Percentiles rank a stretch among this genome's conserved stretches.
Evolutionary conservation across 2,113 vertebrate genomes (phyloP).

Genomic region (Cathartes aura): DNA sequence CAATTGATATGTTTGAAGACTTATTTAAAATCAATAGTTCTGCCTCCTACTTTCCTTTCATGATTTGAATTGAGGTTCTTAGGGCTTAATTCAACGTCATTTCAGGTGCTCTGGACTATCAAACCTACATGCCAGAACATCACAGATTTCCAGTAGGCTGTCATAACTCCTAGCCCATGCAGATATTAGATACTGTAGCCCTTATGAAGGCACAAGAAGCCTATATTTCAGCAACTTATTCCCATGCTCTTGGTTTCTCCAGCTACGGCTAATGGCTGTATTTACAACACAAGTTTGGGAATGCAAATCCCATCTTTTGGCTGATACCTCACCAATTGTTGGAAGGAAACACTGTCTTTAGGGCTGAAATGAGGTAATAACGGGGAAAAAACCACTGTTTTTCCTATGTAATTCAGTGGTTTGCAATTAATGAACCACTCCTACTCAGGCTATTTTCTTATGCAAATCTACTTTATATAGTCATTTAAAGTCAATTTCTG

Average conservation of each 20-base stretch:
- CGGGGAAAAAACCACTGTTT: fast-evolving
- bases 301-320: neutral
- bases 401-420: neutral
- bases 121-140: neutral
- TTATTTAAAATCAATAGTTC: neutral
- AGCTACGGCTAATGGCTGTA: neutral
- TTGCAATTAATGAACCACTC: neutral
- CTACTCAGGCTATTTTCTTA: neutral
- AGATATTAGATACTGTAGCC: neutral
- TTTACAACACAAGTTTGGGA: neutral
- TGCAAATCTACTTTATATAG: neutral
- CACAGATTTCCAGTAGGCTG: neutral
- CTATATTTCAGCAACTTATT: neutral
- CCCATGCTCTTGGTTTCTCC: neutral
- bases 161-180: neutral
- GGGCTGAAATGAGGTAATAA: neutral
- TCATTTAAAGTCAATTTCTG: neutral
- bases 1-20: neutral
- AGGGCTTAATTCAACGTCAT: neutral
- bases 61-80: neutral
- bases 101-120: neutral
- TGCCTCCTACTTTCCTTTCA: neutral
- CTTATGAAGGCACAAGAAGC: neutral
- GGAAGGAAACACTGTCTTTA: neutral
- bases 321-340: neutral